Evolutionary conservation across 2,888 invertebrate species (phyloP).

Genomic region (Macaria notata): DNA sequence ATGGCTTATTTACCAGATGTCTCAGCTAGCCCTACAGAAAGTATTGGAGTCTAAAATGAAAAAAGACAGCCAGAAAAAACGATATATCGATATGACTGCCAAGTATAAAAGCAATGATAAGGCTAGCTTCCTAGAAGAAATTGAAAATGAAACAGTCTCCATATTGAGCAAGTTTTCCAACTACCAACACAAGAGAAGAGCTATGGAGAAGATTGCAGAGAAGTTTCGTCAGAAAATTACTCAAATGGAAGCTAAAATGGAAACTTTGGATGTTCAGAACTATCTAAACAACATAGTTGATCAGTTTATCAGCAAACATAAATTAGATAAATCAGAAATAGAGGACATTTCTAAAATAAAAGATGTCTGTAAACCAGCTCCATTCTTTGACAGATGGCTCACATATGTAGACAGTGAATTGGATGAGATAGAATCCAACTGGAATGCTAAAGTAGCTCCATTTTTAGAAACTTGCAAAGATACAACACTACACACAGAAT

Average conservation of each 20-base stretch:
- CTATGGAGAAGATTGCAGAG: slow-evolving; percentile 52
- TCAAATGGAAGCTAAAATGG: slow-evolving; percentile 51
- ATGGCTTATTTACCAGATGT: slow-evolving; percentile 65
- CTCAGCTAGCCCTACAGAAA: slow-evolving; percentile 63
- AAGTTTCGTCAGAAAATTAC: slow-evolving; percentile 54
- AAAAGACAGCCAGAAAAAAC: slow-evolving; percentile 49
- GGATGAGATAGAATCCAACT: slow-evolving; percentile 50
- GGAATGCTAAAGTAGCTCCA: slow-evolving; percentile 53
- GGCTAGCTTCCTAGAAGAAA: slow-evolving; percentile 49
- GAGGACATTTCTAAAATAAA: slow-evolving; percentile 56
- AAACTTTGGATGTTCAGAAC: slow-evolving; percentile 43
- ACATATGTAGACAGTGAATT: slow-evolving; percentile 48
- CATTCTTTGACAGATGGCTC: slow-evolving; percentile 59
- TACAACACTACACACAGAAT: slow-evolving; percentile 51
- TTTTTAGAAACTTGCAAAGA: slow-evolving; percentile 45
- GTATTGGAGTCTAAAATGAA: slow-evolving; percentile 48
- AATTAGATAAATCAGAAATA: slow-evolving; percentile 45
- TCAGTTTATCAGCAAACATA: slow-evolving; percentile 44
- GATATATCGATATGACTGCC: slow-evolving; percentile 54
- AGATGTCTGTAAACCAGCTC: slow-evolving; percentile 45
- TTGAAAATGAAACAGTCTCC: slow-evolving; percentile 48
- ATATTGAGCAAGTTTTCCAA: slow-evolving; percentile 52
- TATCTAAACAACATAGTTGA: slow-evolving; percentile 59
- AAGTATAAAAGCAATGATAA: slow-evolving; percentile 50
- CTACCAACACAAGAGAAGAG: slow-evolving; percentile 52